Evolutionary conservation across 2,888 invertebrate species (phyloP).

Genomic region (Trissolcus japonicus): DNA sequence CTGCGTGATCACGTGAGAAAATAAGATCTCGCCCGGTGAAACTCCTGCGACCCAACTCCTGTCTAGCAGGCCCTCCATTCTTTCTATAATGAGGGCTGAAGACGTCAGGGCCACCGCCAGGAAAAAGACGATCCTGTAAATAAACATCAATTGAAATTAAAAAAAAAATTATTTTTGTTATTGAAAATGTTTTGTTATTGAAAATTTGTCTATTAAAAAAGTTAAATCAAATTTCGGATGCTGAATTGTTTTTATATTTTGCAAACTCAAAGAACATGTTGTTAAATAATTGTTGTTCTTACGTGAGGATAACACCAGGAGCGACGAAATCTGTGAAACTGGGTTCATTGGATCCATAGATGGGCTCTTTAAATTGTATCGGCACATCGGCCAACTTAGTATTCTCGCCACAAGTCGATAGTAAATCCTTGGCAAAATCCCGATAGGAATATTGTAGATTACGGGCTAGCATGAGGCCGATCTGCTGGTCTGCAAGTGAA

Average conservation of each 20-base stretch:
- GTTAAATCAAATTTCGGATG: no score
- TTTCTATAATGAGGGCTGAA: conserved; percentile 91
- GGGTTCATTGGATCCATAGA: conserved; percentile 91
- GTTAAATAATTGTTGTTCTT: conserved; percentile 73
- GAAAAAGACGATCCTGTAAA: conserved; percentile 93
- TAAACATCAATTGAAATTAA: not conserved
- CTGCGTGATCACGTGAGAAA: conserved; percentile 95
- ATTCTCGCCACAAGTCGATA: conserved; percentile 86
- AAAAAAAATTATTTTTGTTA: no score
- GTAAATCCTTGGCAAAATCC: conserved; percentile 85
- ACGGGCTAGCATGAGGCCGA: conserved; percentile 91
- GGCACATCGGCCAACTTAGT: conserved; percentile 92
- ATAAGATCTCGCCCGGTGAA: conserved; percentile 91
- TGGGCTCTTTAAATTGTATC: conserved; percentile 91
- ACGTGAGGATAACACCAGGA: conserved; percentile 96
- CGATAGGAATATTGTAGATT: conserved; percentile 91
- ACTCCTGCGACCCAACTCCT: conserved; percentile 96
- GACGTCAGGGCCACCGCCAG: conserved; percentile 96
- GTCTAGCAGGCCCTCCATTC: conserved; percentile 93
- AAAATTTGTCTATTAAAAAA: no score
- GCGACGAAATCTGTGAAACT: conserved; percentile 98
- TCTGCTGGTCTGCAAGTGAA: conserved; percentile 86
- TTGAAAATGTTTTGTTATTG: no score
- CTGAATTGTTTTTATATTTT: no score
- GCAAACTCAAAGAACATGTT: no score